These are phyloP conservation scores for Dipodomys spectabilis DNA, from an alignment of 2,113 vertebrate genomes.

Conservation along the genomic window DNA sequence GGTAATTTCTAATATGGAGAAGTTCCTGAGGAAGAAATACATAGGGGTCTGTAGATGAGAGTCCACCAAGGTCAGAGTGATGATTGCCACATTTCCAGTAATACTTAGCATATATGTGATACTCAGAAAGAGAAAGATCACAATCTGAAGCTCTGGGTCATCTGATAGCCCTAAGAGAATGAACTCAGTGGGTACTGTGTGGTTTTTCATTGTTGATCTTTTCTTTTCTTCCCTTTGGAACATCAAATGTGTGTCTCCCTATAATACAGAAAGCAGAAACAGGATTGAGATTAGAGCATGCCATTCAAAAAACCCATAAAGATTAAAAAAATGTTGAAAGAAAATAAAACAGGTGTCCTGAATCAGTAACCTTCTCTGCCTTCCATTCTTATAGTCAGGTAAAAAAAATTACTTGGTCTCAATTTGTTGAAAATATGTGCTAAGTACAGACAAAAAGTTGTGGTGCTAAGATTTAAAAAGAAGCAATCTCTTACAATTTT, in stretches of 20 bases:
- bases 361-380: background rate
- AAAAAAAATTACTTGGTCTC: background rate
- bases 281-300: background rate
- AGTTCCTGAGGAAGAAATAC: conserved; percentile 77
- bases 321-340: background rate
- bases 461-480: background rate
- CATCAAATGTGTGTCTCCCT: background rate
- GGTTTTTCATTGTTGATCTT: conserved; percentile 41
- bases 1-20: conserved; percentile 62
- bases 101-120: conserved; percentile 53
- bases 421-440: background rate
- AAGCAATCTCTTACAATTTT: background rate
- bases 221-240: background rate
- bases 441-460: background rate
- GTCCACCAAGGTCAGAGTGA: conserved; percentile 66
- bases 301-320: background rate
- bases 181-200: conserved; percentile 47
- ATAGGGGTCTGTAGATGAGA: conserved; percentile 60
- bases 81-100: conserved; percentile 62
- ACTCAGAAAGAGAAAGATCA: conserved; percentile 59
- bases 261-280: background rate
- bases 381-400: background rate
- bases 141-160: conserved; percentile 50
- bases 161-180: conserved; percentile 61
- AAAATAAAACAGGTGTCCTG: background rate